These are phyloP conservation scores for Ageneiosus marmoratus DNA, from an alignment of 2,113 vertebrate genomes.

Conservation along the genomic window DNA sequence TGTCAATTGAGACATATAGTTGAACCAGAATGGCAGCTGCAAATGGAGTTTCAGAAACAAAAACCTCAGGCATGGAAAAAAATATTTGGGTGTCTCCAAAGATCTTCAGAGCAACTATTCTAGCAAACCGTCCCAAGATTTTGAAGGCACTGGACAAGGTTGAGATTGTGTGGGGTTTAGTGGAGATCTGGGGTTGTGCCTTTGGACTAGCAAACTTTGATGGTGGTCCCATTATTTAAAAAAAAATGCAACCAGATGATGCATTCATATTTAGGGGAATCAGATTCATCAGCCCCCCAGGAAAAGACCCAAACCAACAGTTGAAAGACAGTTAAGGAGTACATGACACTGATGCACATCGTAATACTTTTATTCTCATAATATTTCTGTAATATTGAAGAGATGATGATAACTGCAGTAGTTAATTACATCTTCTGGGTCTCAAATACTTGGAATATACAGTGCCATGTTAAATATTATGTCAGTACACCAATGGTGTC, in stretches of 20 bases:
- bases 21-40: not conserved
- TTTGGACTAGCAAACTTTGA: not conserved
- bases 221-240: not conserved
- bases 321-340: not conserved
- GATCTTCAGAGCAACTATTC: not conserved
- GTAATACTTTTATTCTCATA: not conserved
- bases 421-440: not conserved
- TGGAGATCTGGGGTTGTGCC: not conserved
- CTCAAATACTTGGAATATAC: not conserved
- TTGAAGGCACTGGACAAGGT: not conserved
- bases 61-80: not conserved
- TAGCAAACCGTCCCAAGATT: not conserved
- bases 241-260: not conserved
- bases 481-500: constrained; percentile 8
- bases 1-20: not conserved
- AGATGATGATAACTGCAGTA: not conserved
- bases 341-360: not conserved
- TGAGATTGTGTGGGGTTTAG: not conserved
- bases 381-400: not conserved
- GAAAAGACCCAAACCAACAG: not conserved
- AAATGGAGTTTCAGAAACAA: not conserved
- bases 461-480: constrained; percentile 12
- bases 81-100: not conserved
- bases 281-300: not conserved
- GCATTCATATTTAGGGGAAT: not conserved